Conservation (phyloP, 2,113 vertebrate genomes). For the Acrocephalus kingi region DNA sequence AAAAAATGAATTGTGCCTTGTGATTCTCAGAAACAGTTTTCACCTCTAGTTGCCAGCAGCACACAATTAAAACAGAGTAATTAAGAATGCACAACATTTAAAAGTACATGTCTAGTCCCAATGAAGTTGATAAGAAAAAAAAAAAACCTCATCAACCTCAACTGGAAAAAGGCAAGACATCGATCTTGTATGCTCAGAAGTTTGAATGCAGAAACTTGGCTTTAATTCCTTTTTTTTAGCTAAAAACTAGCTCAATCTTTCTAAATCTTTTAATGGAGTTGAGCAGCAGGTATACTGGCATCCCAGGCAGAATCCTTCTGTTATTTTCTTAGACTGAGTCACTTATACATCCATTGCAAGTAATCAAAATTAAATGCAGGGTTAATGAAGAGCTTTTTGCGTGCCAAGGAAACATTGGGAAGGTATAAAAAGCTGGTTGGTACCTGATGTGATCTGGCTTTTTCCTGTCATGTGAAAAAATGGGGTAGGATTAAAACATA, state of each 20-base stretch:
- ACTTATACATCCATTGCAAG: slow-evolving; percentile 78
- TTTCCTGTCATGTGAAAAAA: slow-evolving; percentile 88
- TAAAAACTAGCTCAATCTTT: not conserved
- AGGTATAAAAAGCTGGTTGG: slow-evolving; percentile 76
- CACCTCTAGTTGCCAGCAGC: not conserved
- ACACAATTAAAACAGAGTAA: not conserved
- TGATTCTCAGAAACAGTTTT: not conserved
- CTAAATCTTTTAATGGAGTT: not conserved
- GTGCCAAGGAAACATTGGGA: slow-evolving; percentile 74
- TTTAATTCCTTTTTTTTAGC: not conserved
- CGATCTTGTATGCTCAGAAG: not conserved
- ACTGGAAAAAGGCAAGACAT: not conserved
- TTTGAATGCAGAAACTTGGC: not conserved
- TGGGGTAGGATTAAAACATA: slow-evolving; percentile 83
- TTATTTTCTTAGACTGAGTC: slow-evolving; percentile 61
- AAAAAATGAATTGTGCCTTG: not conserved
- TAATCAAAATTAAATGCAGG: slow-evolving; percentile 72
- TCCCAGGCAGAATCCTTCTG: slow-evolving; percentile 64
- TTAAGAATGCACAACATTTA: slow-evolving; percentile 41
- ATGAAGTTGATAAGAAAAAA: not conserved
- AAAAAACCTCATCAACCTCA: not conserved
- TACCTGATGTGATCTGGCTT: slow-evolving; percentile 87
- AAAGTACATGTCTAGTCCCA: not conserved
- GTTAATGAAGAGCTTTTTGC: slow-evolving; percentile 76
- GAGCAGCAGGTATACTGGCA: not conserved